Evolutionary conservation across 2,888 invertebrate species (phyloP).

Genomic region (Mythimna ferrago): DNA sequence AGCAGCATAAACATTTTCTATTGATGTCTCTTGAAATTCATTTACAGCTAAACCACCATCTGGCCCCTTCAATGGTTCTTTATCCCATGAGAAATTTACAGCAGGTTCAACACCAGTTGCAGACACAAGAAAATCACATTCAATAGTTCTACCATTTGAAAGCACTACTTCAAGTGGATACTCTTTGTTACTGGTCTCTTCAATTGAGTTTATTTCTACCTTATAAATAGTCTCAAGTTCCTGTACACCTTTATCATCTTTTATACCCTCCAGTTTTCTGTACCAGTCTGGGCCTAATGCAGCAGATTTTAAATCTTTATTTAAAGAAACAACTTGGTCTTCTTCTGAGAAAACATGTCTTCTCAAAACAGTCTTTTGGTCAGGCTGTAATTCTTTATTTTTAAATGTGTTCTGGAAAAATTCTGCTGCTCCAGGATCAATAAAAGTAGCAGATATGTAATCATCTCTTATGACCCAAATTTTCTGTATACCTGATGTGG

Average conservation of each 20-base stretch:
- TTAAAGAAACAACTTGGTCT: conserved; percentile 78
- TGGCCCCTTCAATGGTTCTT: conserved; percentile 86
- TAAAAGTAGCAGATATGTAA: conserved; percentile 97
- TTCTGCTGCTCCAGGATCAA: conserved; percentile 98
- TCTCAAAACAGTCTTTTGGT: conserved; percentile 84
- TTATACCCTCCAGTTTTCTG: conserved; percentile 90
- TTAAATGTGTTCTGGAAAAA: conserved; percentile 93
- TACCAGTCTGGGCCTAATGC: conserved; percentile 99
- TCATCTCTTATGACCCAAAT: conserved; percentile 98
- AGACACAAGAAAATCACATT: conserved; percentile 97
- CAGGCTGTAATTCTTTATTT: conserved; percentile 65
- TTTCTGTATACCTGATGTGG: conserved; percentile 95
- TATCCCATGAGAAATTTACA: conserved; percentile 90
- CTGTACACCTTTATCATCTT: conserved; percentile 88
- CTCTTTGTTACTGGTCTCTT: conserved; percentile 77
- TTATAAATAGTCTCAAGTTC: conserved; percentile 92
- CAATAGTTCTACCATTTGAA: conserved; percentile 93
- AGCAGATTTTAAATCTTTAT: conserved; percentile 93
- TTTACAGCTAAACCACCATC: conserved; percentile 97
- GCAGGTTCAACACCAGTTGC: conserved; percentile 98
- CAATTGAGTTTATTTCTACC: conserved; percentile 88
- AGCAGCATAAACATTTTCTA: conserved; percentile 96
- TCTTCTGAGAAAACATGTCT: conserved; percentile 93
- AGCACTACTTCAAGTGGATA: conserved; percentile 94
- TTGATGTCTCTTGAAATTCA: conserved; percentile 95